Conservation (phyloP, 2,888 invertebrate genomes). For the Epinotia ramella region DNA sequence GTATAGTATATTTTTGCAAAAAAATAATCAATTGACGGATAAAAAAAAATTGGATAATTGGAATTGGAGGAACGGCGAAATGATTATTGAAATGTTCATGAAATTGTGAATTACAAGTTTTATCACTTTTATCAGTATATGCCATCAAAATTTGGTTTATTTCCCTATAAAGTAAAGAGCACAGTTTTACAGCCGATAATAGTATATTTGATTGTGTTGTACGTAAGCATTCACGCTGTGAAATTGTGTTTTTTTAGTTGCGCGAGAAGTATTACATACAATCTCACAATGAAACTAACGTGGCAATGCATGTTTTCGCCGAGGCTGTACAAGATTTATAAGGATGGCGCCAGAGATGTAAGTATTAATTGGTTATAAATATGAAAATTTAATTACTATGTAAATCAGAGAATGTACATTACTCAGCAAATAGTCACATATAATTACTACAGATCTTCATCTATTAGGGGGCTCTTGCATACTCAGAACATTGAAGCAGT, state of each 20-base stretch:
- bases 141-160: background rate
- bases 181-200: background rate
- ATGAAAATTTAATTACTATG: constrained; percentile 2
- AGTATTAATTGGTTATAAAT: constrained; percentile 45
- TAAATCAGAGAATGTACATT: constrained; percentile 7
- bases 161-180: background rate
- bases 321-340: constrained; percentile 89
- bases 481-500: background rate
- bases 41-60: background rate
- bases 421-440: background rate
- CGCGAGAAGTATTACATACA: background rate
- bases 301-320: constrained; percentile 90
- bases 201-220: background rate
- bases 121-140: background rate
- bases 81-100: constrained; percentile 1
- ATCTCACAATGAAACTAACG: constrained; percentile 75
- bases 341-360: constrained; percentile 84
- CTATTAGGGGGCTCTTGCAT: background rate
- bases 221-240: background rate
- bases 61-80: background rate
- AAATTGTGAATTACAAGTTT: constrained; percentile 12
- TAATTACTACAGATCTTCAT: background rate
- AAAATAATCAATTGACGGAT: background rate
- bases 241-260: constrained; percentile 13
- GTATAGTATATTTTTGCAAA: background rate